Conservation (phyloP, 2,888 invertebrate genomes). For the Biston betularia region DNA sequence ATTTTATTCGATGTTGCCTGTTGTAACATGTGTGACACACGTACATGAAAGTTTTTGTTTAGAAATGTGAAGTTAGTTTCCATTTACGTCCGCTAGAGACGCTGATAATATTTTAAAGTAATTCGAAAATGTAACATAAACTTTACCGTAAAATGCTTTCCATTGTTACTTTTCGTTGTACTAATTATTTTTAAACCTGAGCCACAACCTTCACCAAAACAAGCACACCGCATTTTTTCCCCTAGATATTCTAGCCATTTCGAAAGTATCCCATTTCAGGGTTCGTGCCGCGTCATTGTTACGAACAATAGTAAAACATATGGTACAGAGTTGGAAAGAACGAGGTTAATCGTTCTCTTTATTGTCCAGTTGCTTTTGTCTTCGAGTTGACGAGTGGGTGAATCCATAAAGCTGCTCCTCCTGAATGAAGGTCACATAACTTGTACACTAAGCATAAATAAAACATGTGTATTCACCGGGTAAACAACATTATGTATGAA, state of each 20-base stretch:
- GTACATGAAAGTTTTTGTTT: no score
- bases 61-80: no score
- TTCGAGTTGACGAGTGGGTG: constrained; percentile 8
- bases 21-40: no score
- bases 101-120: no score
- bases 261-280: constrained; percentile 29
- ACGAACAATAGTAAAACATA: constrained; percentile 42
- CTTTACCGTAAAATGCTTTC: no score
- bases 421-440: neutral
- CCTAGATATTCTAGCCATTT: constrained; percentile 16
- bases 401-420: neutral
- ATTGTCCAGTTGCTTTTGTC: constrained; percentile 43
- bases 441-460: neutral
- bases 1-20: no score
- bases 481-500: no score
- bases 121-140: no score
- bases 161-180: no score
- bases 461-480: no score
- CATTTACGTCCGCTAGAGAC: no score
- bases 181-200: neutral
- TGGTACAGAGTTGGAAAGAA: constrained; percentile 34
- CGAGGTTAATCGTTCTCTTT: constrained; percentile 54
- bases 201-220: constrained; percentile 3
- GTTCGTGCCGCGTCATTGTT: constrained; percentile 17
- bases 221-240: neutral